Evolutionary conservation across 2,113 vertebrate genomes (phyloP).

Genomic region (Sardina pilchardus): DNA sequence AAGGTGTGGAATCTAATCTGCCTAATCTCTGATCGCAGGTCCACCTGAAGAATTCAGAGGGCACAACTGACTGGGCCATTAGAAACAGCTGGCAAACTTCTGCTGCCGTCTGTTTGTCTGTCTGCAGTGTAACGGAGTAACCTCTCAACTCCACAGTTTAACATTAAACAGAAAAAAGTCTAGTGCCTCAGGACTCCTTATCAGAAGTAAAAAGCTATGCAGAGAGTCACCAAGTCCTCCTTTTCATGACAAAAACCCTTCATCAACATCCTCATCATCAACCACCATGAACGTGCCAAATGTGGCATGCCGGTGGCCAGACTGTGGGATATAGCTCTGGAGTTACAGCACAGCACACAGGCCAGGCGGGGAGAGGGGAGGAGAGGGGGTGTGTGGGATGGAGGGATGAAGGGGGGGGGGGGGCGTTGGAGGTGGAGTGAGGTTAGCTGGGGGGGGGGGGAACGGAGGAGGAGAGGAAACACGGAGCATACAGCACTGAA

Average conservation of each 20-base stretch:
- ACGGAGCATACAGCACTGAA: constrained; percentile 50
- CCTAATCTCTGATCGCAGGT: not conserved
- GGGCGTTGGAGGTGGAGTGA: not conserved
- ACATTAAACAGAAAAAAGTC: not conserved
- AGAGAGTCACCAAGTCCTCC: not conserved
- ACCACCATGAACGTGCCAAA: constrained; percentile 17
- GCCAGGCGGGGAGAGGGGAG: constrained; percentile 52
- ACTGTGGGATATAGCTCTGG: constrained; percentile 49
- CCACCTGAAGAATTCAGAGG: not conserved
- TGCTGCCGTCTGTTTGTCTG: not conserved
- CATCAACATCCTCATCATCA: not conserved
- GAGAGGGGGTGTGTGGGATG: not conserved
- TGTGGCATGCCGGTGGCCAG: constrained; percentile 44
- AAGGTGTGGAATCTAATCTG: not conserved
- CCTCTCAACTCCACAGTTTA: not conserved
- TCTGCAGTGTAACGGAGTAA: not conserved
- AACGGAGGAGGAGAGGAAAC: constrained; percentile 31
- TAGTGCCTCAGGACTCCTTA: not conserved
- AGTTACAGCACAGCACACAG: constrained; percentile 66
- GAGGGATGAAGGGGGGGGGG: not conserved
- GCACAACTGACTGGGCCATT: not conserved
- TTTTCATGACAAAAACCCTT: not conserved
- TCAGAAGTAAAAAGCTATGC: not conserved
- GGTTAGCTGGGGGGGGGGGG: not conserved
- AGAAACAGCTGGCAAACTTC: not conserved